Percentiles rank a stretch among this genome's conserved stretches.
phyloP scores from a whole-genome alignment of 2,797 vertebrate genomes.

The Cheracebus regulus region DNA sequence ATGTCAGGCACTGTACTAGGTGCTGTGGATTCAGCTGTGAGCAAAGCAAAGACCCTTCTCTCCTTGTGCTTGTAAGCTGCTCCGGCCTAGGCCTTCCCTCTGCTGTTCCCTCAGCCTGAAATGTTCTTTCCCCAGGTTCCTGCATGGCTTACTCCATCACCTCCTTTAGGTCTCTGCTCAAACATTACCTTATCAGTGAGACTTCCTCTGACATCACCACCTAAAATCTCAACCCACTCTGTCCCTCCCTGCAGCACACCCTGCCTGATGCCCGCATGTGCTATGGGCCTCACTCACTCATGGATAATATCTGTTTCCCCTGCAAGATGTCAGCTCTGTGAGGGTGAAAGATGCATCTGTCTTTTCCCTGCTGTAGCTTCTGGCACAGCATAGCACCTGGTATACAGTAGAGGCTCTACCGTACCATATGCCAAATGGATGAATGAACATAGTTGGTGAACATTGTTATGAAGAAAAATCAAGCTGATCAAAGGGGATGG shows the following conservation, averaged over 20 bases:
- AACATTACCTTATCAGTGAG: background rate
- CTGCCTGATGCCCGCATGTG: fast-evolving
- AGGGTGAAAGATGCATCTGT: background rate
- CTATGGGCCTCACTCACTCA: background rate
- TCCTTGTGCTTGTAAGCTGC: background rate
- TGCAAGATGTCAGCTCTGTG: background rate
- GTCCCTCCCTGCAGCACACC: background rate
- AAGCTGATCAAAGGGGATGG: background rate
- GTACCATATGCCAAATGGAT: background rate
- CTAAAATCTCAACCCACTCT: background rate
- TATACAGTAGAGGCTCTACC: background rate
- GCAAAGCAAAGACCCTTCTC: background rate
- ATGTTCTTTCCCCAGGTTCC: background rate
- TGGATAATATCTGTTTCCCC: background rate
- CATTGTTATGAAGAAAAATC: background rate
- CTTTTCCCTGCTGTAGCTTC: background rate
- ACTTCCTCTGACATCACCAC: background rate
- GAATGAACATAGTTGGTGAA: background rate
- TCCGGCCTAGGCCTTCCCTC: background rate
- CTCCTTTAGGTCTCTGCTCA: background rate
- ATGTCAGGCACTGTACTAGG: background rate
- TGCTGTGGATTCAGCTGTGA: background rate
- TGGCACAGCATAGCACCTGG: background rate
- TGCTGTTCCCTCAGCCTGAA: background rate
- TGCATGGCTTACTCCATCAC: background rate